These are phyloP conservation scores for Zonotrichia albicollis DNA, from an alignment of 2,797 vertebrate genomes.

Conservation along the genomic window DNA sequence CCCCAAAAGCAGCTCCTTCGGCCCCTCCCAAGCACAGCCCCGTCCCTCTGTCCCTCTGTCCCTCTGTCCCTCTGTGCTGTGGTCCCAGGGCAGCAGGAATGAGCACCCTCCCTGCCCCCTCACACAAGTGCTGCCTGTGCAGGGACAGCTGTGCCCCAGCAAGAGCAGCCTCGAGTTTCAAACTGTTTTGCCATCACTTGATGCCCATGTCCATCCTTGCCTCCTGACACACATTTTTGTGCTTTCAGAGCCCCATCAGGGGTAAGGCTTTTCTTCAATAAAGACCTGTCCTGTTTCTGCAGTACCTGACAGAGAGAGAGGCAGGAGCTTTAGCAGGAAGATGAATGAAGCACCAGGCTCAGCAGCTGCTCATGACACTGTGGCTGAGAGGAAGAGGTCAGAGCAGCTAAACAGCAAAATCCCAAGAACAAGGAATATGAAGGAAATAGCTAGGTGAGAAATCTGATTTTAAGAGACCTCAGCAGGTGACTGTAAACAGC, in stretches of 20 bases:
- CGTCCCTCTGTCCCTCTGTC: too few relatives aligned
- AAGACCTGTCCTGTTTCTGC: background rate
- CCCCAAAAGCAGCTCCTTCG: background rate
- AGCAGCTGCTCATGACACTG: background rate
- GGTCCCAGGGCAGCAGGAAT: rapidly evolving
- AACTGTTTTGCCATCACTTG: background rate
- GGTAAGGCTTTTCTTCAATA: background rate
- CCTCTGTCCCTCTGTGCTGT: rapidly evolving
- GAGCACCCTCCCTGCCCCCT: too few relatives aligned
- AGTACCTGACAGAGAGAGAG: background rate
- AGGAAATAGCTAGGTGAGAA: background rate
- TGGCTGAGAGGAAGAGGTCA: background rate
- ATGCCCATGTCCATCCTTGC: background rate
- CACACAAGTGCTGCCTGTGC: background rate
- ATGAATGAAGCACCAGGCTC: background rate
- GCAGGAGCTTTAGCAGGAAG: background rate
- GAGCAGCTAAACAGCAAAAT: background rate
- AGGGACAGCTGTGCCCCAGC: background rate
- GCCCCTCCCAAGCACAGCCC: background rate
- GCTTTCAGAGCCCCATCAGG: background rate
- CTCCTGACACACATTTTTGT: background rate
- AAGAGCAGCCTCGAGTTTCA: background rate
- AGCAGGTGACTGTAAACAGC: background rate
- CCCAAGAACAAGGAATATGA: background rate
- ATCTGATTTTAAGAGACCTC: background rate